These are phyloP conservation scores for Mimachlamys varia DNA, from an alignment of 2,888 invertebrate genomes.

Conservation along the genomic window DNA sequence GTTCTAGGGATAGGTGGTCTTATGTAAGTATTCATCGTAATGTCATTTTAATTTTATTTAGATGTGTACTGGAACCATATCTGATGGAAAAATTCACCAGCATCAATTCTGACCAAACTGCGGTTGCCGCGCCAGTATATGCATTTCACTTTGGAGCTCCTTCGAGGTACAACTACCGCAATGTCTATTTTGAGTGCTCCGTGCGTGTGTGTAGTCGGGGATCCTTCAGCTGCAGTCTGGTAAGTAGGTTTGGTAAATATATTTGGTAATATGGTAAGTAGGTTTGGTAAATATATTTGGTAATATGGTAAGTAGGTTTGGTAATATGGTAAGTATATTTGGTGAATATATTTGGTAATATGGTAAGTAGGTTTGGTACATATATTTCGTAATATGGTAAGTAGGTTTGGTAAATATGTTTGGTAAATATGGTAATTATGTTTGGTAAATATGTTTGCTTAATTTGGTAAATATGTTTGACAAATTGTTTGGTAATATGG, in stretches of 20 bases:
- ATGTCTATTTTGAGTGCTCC: background rate
- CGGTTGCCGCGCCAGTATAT: background rate
- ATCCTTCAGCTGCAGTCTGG: background rate
- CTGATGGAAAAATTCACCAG: background rate
- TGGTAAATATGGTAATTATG: background rate
- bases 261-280: background rate
- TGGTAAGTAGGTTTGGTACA: too few species aligned
- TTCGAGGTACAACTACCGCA: background rate
- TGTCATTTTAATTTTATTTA: background rate
- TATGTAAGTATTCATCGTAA: too few species aligned
- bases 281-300: too few species aligned
- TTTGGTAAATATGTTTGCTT: too few species aligned
- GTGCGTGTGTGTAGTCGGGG: background rate
- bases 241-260: background rate
- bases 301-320: too few species aligned
- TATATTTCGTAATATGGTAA: too few species aligned
- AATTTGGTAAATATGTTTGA: too few species aligned
- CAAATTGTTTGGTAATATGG: too few species aligned
- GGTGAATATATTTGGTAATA: background rate
- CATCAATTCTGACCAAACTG: background rate
- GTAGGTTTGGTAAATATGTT: too few species aligned
- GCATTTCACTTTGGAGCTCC: background rate
- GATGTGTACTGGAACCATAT: constrained; percentile 7
- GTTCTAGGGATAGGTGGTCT: too few species aligned
- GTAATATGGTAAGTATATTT: too few species aligned